Base-by-base conservation (phyloP, 2,797 vertebrate genomes). In the Helarctos malayanus region DNA sequence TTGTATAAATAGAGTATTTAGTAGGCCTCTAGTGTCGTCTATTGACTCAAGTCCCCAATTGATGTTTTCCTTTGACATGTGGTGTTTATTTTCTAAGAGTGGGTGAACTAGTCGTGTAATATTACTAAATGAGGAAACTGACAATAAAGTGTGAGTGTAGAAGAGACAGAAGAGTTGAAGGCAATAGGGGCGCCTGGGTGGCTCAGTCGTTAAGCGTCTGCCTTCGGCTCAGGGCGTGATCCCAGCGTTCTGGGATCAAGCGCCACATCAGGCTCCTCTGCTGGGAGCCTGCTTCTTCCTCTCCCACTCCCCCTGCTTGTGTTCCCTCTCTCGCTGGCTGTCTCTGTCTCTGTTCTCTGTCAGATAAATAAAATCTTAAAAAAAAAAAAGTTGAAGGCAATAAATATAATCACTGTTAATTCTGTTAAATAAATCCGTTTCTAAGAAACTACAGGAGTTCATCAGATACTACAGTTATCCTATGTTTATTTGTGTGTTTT, bases 41-140 rank as follows among this genome's bases (percentile, higher is more conserved):
- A 5, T 90, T 87, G 75, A 79, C 80, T 94, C 56, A 79, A 95
- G 59, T 90, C 56, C 23, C 15, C 63, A 88, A 0, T 59, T 88
- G 45, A 29, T 87, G 18, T 96, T 97, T 97, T 89, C 25, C 49
- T 86, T 94, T 95, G 54, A 71, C 19, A 5, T 75, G 27, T 69
- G 49, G 54, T 73, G 23, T 81, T 21, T 94, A 1, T 92, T 95
- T 94, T 94, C 41, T 56, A 73, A 94, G 35, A 85, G 47, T 89
- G 14, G 27, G 47, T 91, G 23, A 91, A 71, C 32, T 75, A 38
- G 14, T 95, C 12, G 16, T 8, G 1, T 54, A 87, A 29, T 90
- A 73, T 88, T 89, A 49, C 57, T 83, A 88, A 94, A 76, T 69
- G 85, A 96, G 29, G 52, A 95, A 81, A 93, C n/a, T 63, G 49